Evolutionary conservation across 2,797 vertebrate genomes (phyloP).

Genomic region (Lithobates pipiens): DNA sequence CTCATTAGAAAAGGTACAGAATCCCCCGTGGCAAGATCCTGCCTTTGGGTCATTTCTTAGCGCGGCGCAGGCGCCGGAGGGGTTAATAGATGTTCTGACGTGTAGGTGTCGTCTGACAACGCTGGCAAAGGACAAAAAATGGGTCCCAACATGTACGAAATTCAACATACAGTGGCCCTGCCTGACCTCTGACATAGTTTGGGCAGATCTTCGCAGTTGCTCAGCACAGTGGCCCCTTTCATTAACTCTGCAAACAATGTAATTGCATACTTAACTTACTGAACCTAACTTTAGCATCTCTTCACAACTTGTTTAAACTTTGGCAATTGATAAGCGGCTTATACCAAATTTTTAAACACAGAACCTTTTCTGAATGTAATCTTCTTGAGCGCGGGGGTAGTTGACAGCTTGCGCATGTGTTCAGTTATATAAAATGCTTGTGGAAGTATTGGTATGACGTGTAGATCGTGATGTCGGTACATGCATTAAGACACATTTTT

Average conservation of each 20-base stretch:
- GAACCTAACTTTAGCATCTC: constrained; percentile 8
- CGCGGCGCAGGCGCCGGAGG: background rate
- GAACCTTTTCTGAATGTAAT: background rate
- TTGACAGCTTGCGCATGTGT: constrained; percentile 17
- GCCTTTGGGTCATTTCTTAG: background rate
- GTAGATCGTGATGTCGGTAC: background rate
- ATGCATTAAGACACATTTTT: background rate
- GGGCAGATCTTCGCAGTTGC: constrained; percentile 22
- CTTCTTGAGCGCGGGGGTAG: background rate
- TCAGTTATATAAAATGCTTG: background rate
- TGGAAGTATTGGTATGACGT: background rate
- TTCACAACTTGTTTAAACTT: background rate
- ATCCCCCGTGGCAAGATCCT: background rate
- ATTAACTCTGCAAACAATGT: constrained; percentile 16
- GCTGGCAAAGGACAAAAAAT: constrained; percentile 20
- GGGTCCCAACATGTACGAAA: constrained; percentile 28
- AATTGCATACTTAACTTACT: constrained; percentile 4
- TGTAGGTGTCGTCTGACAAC: constrained; percentile 1
- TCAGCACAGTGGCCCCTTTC: constrained; percentile 12
- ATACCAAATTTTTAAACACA: background rate
- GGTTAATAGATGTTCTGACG: constrained; percentile 28
- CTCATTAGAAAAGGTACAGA: background rate
- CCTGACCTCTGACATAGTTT: constrained; percentile 35
- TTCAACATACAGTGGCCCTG: constrained; percentile 29
- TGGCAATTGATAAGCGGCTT: background rate